phyloP scores from a whole-genome alignment of 2,888 invertebrate species.

The Eilema griseolum region DNA sequence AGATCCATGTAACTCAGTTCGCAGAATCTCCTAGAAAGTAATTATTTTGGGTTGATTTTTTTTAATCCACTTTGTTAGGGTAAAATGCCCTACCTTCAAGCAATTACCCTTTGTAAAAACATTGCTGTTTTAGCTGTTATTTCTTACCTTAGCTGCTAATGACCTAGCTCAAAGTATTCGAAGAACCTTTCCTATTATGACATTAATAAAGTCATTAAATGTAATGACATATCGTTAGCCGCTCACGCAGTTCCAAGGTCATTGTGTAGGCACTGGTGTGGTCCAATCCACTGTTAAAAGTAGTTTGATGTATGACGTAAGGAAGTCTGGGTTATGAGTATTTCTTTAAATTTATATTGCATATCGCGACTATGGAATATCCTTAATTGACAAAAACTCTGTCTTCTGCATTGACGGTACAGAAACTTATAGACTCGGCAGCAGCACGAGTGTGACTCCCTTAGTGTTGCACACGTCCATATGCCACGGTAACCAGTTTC shows the following conservation, averaged over 20 bases:
- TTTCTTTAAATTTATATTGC: too few species aligned
- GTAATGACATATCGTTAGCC: slow-evolving; percentile 1
- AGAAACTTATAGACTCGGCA: too few species aligned
- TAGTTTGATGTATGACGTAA: too few species aligned
- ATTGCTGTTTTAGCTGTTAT: background rate
- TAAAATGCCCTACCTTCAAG: background rate
- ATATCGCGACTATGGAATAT: too few species aligned
- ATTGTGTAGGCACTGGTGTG: background rate
- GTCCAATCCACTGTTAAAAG: too few species aligned
- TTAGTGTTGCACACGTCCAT: too few species aligned
- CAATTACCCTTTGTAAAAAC: background rate
- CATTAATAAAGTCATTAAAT: slow-evolving; percentile 22
- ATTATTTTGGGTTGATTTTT: background rate
- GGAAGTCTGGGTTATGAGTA: too few species aligned
- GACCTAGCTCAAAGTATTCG: slow-evolving; percentile 26
- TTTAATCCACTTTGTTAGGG: background rate
- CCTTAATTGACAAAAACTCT: too few species aligned
- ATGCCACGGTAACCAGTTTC: too few species aligned
- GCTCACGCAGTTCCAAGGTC: background rate
- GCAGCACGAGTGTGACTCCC: too few species aligned
- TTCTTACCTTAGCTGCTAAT: slow-evolving; percentile 22
- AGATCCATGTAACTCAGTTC: background rate
- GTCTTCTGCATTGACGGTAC: too few species aligned
- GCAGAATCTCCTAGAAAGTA: background rate
- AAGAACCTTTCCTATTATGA: slow-evolving; percentile 25